Base-by-base conservation (phyloP, 2,113 vertebrate genomes). In the Vidua chalybeata region DNA sequence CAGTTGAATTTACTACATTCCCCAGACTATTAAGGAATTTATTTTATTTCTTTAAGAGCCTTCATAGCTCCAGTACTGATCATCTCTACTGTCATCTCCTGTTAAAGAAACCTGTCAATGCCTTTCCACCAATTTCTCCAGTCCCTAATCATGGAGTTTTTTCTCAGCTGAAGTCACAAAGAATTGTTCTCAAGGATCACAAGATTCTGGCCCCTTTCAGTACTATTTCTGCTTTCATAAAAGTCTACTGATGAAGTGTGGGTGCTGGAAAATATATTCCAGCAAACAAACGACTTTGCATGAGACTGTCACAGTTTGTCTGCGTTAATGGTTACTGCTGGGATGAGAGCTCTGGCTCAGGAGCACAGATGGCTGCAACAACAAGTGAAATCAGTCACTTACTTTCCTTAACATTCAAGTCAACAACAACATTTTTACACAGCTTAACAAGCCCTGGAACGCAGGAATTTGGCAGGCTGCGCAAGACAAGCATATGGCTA, bases 381-480 rank as follows among this genome's bases (percentile, higher is more conserved):
- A 93, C 92, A 95, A 97, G 87, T 91, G 91, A 90, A 95, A 93
- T 95, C 92, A 96, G 93, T 97, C 94, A 75, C 85, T 97, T 89
- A 93, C 96, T 93, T 97, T 94, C 95, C 91, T 85, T 96, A 96
- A 93, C 90, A 95, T 96, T 95, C 94, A 90, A 95, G 89, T 96
- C 94, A 95, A 95, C 94, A 97, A 97, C 95, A 97, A 97, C 88
- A 93, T 96, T 96, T 96, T 96, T 93, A 91, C 90, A 83, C 90
- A 95, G 96, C 94, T 95, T 93, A 97, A 97, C 93, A 92, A 97
- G 96, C 89, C 94, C 90, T 96, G 80, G 93, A 91, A 96, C 7
- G 46, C 85, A 90, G 92, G 97, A 96, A 95, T 93, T 95, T 97
- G 97, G 97, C 97, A 97, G 94, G 85, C 63, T 13, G 83, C 77